Conservation (phyloP, 2,888 invertebrate species). For the Anticlea derivata region DNA sequence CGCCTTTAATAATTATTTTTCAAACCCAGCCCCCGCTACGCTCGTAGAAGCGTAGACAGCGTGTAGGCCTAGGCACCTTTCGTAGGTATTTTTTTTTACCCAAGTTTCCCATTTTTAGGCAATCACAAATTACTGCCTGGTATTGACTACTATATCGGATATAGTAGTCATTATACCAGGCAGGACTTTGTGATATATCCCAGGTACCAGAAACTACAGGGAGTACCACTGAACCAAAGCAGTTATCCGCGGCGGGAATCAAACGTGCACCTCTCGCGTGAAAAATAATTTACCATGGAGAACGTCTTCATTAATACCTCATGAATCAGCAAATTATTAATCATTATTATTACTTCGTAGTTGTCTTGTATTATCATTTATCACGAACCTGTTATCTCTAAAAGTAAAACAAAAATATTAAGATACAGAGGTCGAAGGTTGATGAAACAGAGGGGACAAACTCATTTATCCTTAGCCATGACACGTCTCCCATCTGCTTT, state of each 20-base stretch:
- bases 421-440: conserved; percentile 28
- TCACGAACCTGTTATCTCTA: conserved; percentile 1
- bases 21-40: too few relatives aligned
- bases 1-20: too few relatives aligned
- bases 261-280: too few relatives aligned
- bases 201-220: too few relatives aligned
- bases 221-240: too few relatives aligned
- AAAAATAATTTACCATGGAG: too few relatives aligned
- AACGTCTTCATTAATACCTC: background rate
- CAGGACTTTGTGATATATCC: too few relatives aligned
- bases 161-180: too few relatives aligned
- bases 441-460: conserved; percentile 21
- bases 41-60: conserved; percentile 4
- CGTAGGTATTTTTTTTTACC: background rate
- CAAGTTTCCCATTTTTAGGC: too few relatives aligned
- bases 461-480: conserved; percentile 28
- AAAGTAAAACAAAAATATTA: conserved; percentile 21
- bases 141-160: too few relatives aligned
- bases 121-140: too few relatives aligned
- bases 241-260: too few relatives aligned
- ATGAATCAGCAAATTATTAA: background rate
- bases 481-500: conserved; percentile 13
- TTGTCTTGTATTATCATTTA: conserved; percentile 3
- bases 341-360: conserved; percentile 5
- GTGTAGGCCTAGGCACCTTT: conserved; percentile 6